Evolutionary conservation across 2,113 vertebrate genomes (phyloP), one percentile per base, ranked within the genome.

Genomic region (Malurus elegans): DNA sequence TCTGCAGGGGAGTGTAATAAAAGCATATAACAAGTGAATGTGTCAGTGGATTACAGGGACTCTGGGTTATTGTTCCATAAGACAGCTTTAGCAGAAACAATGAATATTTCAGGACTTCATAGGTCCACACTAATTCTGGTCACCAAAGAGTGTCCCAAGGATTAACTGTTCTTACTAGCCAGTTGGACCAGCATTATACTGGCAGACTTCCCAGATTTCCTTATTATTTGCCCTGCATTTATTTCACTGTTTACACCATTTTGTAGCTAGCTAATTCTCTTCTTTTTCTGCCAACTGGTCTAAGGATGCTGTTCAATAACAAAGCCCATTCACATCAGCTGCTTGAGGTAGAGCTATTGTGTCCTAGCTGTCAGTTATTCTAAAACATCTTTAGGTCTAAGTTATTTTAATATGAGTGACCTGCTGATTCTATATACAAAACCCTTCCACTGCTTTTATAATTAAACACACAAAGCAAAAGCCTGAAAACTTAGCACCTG

Each of bases 1-100:
- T 97, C 95, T 97, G 92, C 67, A 92, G 91, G 90, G 69, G 81
- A 97, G 93, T 95, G 84, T 92, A 92, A 97, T 97, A 95, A 97
- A 97, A 96, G 84, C 28, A 54, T 88, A 88, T 79, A 95, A 70
- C 10, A 79, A 96, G 81, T 90, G 65, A 89, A 93, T 62, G 58
- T 88, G 94, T 91, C 80, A 92, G 81, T 87, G 65, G 84, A 93
- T 90, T 89, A 93, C 31, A 12, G 24, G 45, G 38, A 94, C 62
- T 96, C 62, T 50, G 80, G 58, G 79, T 93, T 88, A 93, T 88
- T 84, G 76, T 94, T 94, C 79, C 17, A 17, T 91, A 78, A 83
- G 25, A 64, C 31, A 70, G 61, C 29, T 90, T 93, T 70, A 81
- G 54, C 34, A 95, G 84, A 92, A 96, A 91, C 86, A 92, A 79